Base-by-base conservation (phyloP, 1,140 invertebrate species). In the Wasmannia auropunctata region DNA sequence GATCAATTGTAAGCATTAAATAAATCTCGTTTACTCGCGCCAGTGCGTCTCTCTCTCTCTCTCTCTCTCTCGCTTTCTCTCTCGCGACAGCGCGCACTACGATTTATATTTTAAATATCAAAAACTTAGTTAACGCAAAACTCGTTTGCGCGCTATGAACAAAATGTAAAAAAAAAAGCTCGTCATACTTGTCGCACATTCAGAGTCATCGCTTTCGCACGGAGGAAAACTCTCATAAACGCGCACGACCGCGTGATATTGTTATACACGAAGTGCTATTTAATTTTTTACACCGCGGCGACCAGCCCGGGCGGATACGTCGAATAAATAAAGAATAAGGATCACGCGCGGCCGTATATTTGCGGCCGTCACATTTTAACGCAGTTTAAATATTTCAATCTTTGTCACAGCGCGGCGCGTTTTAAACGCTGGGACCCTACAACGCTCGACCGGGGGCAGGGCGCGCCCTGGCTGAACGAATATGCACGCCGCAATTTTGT, bases 331-430 rank as follows among this genome's bases (percentile, higher is more conserved):
- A 83, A 83, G 74, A 83, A 83, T 74, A 58, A 46, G 43, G 67
- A 83, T 83, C 51, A 31, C 62, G 22, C 62, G 43, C n/a, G n/a
- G 31, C 43, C 43, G 74, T 83, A 74, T 60, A 58, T 83, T 74
- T 83, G 46, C 28, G 67, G 67, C 37, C 37, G 51, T 74, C 51
- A 74, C 67, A 83, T 83, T 83, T 83, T 83, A 83, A 83, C 79
- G 37, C 25, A 43, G 79, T 83, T 83, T 83, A 83, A 83, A 83
- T 83, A 83, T 83, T 83, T 83, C 79, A 83, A 72, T 83, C 74
- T 83, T 83, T 65, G 60, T 69, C 37, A 40, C 51, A 31, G 37
- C 67, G 25, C 37, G 40, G 28, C 37, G 79, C 67, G 70, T 83
- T 81, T 81, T 83, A 72, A 72, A 83, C 56, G 11, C 51, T 5